Conservation (phyloP, 2,888 invertebrate genomes). For the Drosophila basisetae region DNA sequence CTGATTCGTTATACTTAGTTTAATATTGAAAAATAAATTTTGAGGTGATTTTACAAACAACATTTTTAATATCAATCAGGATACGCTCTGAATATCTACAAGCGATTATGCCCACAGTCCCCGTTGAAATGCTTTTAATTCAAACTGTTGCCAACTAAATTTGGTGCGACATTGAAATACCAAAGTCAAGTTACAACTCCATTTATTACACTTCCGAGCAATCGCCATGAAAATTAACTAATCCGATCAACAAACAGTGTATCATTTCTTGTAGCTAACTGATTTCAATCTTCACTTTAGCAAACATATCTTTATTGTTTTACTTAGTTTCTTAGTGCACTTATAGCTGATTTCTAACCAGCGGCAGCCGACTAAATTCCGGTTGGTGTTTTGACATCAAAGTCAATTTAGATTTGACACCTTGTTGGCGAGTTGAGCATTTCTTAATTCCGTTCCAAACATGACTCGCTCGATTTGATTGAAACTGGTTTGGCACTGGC, state of each 20-base stretch:
- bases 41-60: constrained; percentile 22
- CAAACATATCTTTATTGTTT: constrained; percentile 3
- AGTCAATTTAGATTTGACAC: constrained; percentile 31
- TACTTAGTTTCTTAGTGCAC: background rate
- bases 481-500: constrained; percentile 63
- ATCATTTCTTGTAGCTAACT: constrained; percentile 19
- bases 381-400: constrained; percentile 43
- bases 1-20: constrained; percentile 40
- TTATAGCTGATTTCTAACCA: background rate
- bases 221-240: constrained; percentile 50
- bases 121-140: constrained; percentile 28
- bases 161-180: constrained; percentile 76
- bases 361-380: constrained; percentile 38
- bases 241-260: constrained; percentile 60
- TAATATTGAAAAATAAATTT: constrained; percentile 40
- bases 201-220: constrained; percentile 59
- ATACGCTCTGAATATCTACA: constrained; percentile 36
- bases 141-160: constrained; percentile 56
- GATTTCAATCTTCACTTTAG: constrained; percentile 1
- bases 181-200: constrained; percentile 51
- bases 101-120: constrained; percentile 52
- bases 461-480: constrained; percentile 41
- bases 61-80: constrained; percentile 10
- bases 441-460: constrained; percentile 40
- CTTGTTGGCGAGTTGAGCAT: constrained; percentile 48